Percentiles rank a stretch among this genome's conserved stretches.
phyloP scores from a whole-genome alignment of 2,113 vertebrate species.

The Rhipidura dahli region DNA sequence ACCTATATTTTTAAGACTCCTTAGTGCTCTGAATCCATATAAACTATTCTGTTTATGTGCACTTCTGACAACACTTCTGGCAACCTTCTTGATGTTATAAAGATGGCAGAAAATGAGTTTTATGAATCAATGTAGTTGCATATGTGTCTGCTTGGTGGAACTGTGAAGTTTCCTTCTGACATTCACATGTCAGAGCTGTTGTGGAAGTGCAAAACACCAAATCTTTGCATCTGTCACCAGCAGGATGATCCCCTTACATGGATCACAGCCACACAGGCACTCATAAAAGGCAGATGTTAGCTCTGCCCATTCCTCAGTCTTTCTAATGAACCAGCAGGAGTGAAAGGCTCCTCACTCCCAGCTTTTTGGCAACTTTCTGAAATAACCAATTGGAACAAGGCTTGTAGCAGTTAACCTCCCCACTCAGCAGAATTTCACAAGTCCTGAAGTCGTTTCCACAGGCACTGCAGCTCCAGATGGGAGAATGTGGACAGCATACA shows the following conservation, averaged over 20 bases:
- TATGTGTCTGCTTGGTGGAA: neutral
- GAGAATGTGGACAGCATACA: neutral
- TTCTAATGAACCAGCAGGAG: conserved; percentile 7
- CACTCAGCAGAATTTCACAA: neutral
- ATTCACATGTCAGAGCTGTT: neutral
- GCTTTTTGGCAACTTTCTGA: neutral
- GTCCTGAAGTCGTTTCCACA: neutral
- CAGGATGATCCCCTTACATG: neutral
- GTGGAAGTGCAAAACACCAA: neutral
- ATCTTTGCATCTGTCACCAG: neutral
- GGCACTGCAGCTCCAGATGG: neutral
- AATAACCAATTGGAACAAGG: conserved; percentile 15
- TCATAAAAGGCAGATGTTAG: conserved; percentile 10
- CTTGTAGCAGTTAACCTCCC: neutral
- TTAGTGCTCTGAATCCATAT: neutral
- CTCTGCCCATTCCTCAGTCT: neutral
- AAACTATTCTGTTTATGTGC: neutral
- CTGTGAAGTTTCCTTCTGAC: neutral
- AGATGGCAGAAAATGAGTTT: neutral
- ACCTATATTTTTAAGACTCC: neutral
- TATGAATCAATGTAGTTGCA: neutral
- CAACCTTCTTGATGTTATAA: neutral
- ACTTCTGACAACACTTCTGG: neutral
- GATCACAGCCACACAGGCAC: neutral
- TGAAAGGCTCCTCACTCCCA: neutral